Evolutionary conservation across 2,888 invertebrate genomes (phyloP).

Genomic region (Campaea margaritaria): DNA sequence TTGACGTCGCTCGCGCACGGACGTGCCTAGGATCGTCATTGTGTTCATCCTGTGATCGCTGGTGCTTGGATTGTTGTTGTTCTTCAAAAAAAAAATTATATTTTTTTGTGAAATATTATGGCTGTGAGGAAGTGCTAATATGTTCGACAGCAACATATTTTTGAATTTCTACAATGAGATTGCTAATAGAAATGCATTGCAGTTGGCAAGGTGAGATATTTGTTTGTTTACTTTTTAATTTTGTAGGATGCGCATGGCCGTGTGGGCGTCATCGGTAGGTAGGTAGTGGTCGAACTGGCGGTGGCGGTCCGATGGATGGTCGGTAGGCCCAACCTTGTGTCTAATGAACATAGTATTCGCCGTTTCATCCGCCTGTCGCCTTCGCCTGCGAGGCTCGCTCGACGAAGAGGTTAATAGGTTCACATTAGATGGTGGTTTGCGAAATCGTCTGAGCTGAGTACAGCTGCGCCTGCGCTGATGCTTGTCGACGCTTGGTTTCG

Average conservation of each 20-base stretch:
- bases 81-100: conserved; percentile 53
- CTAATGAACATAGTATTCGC: conserved; percentile 80
- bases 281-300: conserved; percentile 36
- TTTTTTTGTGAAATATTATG: conserved; percentile 74
- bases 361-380: conserved; percentile 82
- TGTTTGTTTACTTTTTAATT: conserved; percentile 75
- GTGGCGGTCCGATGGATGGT: conserved; percentile 62
- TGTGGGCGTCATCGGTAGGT: conserved; percentile 46
- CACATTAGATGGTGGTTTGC: conserved; percentile 84
- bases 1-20: conserved; percentile 84
- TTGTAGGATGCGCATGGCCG: conserved; percentile 55
- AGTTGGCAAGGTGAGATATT: conserved; percentile 82
- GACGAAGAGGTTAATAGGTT: conserved; percentile 84
- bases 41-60: conserved; percentile 81
- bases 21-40: conserved; percentile 80
- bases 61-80: conserved; percentile 80
- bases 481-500: conserved; percentile 76
- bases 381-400: conserved; percentile 80
- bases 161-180: conserved; percentile 84
- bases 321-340: conserved; percentile 79
- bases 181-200: conserved; percentile 83
- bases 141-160: conserved; percentile 81
- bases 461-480: conserved; percentile 70
- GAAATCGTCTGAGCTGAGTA: conserved; percentile 74
- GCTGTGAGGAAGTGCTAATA: conserved; percentile 84